Evolutionary conservation across 2,113 vertebrate species (phyloP), one percentile per base, ranked within the genome.

Genomic region (Zootoca vivipara): DNA sequence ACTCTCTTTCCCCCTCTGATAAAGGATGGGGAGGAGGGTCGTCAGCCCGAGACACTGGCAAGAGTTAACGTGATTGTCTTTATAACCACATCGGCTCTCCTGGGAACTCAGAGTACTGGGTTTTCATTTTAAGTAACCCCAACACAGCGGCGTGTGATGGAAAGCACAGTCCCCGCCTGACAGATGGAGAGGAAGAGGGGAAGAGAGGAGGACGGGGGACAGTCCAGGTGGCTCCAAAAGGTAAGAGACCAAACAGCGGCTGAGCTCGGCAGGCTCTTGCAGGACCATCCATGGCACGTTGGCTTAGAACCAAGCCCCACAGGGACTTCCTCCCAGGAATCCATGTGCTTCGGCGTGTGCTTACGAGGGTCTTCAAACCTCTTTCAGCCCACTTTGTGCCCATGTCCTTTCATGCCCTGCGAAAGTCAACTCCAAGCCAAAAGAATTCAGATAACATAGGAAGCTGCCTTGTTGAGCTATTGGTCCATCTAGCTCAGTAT

Each of bases 81-180:
- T 12, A 87, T 91, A 93, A 92, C 90, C 93, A 92, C 95, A 86
- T 85, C 83, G 0, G 83, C 90, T 93, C 94, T 91, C 94, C 90
- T 26, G 91, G 94, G 94, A 95, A 91, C 87, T 38, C 89, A 64
- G 94, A 94, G 92, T 30, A 94, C 95, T 92, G 92, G 24, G 90
- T 90, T 95, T 92, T 96, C 95, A 93, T 95, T 95, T 94, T 93
- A 95, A 95, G 94, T 95, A 94, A 94, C 94, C 95, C 95, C 89
- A 95, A 94, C 78, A 24, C 87, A 52, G 46, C 10, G 1, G 42
- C 20, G 1, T 86, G 91, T 90, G 93, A 93, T 89, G 93, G 94
- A 88, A 87, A 77, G 13, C 84, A 72, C 91, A 3, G 82, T 88
- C 83, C 35, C 79, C 64, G 78, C 1, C 84, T 35, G 40, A 16